These are phyloP conservation scores for Muntiacus muntjak DNA, from an alignment of 2,113 vertebrate genomes.

Conservation along the genomic window DNA sequence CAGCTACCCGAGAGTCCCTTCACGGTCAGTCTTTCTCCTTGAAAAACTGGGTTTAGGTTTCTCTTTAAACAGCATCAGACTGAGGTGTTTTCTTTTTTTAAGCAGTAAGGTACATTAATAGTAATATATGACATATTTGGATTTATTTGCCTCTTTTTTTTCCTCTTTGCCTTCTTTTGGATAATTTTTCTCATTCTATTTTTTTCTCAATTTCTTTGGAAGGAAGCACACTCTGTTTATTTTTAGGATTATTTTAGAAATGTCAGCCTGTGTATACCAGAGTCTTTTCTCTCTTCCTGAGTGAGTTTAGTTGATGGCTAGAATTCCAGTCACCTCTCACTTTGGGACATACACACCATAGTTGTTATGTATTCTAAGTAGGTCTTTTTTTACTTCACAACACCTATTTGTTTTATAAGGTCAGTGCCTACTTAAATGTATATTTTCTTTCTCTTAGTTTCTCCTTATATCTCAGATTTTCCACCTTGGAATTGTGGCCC, in stretches of 20 bases:
- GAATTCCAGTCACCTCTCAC: neutral
- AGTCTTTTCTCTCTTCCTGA: neutral
- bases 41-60: neutral
- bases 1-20: neutral
- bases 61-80: neutral
- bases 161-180: neutral
- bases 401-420: neutral
- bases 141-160: neutral
- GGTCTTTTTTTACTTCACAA: neutral
- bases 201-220: neutral
- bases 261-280: neutral
- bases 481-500: neutral
- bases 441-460: neutral
- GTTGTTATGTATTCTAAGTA: neutral
- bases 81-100: neutral
- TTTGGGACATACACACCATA: rapidly evolving
- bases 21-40: neutral
- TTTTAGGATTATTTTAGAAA: neutral
- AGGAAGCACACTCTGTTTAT: neutral
- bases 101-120: neutral
- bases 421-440: neutral
- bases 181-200: neutral
- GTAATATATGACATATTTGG: neutral
- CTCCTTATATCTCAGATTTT: neutral
- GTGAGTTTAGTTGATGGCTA: neutral